Evolutionary conservation across 2,113 vertebrate species (phyloP).

Genomic region (Thomomys bottae): DNA sequence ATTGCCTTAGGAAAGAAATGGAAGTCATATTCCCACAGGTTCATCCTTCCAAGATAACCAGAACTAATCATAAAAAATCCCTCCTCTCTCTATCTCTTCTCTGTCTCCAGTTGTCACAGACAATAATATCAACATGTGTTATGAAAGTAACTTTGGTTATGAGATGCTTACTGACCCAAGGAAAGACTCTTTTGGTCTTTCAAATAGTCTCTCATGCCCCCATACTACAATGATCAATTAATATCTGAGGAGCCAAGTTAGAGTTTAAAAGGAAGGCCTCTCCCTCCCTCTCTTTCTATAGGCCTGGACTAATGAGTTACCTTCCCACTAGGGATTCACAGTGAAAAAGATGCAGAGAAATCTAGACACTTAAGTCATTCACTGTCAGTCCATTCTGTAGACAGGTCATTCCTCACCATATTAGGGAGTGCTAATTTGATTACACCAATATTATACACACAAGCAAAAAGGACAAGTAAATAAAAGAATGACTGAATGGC

Average conservation of each 20-base stretch:
- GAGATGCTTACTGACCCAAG: neutral
- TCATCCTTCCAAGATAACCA: neutral
- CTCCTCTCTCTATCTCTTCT: neutral
- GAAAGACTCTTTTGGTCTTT: neutral
- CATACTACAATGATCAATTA: neutral
- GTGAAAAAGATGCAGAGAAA: neutral
- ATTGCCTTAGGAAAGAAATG: neutral
- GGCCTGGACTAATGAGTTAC: neutral
- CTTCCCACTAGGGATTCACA: neutral
- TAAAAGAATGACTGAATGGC: neutral
- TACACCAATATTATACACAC: neutral
- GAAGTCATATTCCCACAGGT: neutral
- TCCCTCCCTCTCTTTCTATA: neutral
- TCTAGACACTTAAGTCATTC: neutral
- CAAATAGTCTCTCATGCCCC: neutral
- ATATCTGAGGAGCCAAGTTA: neutral
- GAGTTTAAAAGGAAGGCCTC: neutral
- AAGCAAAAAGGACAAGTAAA: slow-evolving; percentile 1
- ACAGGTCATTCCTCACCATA: neutral
- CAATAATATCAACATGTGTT: neutral
- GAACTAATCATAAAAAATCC: neutral
- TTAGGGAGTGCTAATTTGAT: neutral
- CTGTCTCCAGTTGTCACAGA: neutral
- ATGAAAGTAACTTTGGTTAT: neutral
- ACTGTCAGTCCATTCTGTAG: neutral